These are phyloP conservation scores for Lasioglossum figueresi DNA, from an alignment of 2,888 invertebrate genomes.

Conservation along the genomic window DNA sequence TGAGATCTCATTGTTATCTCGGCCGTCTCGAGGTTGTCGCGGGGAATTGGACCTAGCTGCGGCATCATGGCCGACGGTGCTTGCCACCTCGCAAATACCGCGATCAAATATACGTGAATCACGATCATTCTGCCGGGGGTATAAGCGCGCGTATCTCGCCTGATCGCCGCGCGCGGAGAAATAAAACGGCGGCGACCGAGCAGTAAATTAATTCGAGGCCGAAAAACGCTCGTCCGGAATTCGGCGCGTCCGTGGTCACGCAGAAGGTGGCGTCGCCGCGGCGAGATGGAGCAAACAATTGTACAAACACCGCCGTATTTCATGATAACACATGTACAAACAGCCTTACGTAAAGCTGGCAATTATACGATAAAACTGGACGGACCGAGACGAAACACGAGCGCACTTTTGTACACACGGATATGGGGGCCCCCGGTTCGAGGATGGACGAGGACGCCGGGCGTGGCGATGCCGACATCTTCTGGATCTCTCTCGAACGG, in stretches of 20 bases:
- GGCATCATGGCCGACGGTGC: slow-evolving; percentile 42
- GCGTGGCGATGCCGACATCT: slow-evolving; percentile 23
- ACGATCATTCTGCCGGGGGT: background rate
- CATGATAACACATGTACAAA: slow-evolving; percentile 83
- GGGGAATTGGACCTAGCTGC: slow-evolving; percentile 56
- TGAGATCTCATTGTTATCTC: slow-evolving; percentile 60
- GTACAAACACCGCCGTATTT: slow-evolving; percentile 83
- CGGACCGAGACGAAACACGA: slow-evolving; percentile 72
- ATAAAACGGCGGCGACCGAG: background rate
- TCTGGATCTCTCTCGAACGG: background rate
- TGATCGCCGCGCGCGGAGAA: background rate
- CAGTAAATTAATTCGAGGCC: slow-evolving; percentile 64
- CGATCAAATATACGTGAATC: slow-evolving; percentile 21
- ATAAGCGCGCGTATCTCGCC: background rate
- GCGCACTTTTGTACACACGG: slow-evolving; percentile 62
- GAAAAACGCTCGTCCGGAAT: slow-evolving; percentile 64
- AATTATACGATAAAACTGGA: slow-evolving; percentile 82
- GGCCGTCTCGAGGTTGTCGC: slow-evolving; percentile 56
- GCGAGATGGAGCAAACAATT: slow-evolving; percentile 82
- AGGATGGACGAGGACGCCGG: slow-evolving; percentile 29
- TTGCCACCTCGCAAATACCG: slow-evolving; percentile 49
- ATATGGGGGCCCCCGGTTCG: background rate
- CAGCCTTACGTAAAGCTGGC: slow-evolving; percentile 83
- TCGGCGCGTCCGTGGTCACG: slow-evolving; percentile 79
- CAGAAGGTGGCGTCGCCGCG: slow-evolving; percentile 67